Percentiles rank a stretch among this genome's conserved stretches.
phyloP scores from a whole-genome alignment of 1,140 invertebrate genomes.

The Bicyclus anynana region DNA sequence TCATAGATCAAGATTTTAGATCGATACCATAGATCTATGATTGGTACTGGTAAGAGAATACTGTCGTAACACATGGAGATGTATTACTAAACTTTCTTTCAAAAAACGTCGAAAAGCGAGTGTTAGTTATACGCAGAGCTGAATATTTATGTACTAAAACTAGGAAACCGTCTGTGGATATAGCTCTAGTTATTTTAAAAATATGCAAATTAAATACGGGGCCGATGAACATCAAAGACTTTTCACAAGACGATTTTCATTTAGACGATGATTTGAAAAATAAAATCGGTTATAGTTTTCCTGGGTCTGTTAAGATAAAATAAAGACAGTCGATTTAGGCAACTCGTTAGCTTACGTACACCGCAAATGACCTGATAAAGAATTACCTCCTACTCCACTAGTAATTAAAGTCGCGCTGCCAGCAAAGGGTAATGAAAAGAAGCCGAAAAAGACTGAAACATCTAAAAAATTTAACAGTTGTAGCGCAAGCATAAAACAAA shows the following conservation, averaged over 20 bases:
- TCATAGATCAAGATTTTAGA: too few relatives aligned
- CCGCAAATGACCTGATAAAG: slow-evolving; percentile 44
- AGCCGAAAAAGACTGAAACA: slow-evolving; percentile 9
- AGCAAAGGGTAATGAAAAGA: neutral
- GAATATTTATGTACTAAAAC: slow-evolving; percentile 28
- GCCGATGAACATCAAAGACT: slow-evolving; percentile 31
- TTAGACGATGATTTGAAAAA: slow-evolving; percentile 34
- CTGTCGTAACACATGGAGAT: slow-evolving; percentile 33
- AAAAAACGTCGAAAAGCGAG: slow-evolving; percentile 31
- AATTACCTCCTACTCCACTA: slow-evolving; percentile 41
- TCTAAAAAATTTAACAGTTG: neutral
- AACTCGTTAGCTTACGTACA: slow-evolving; percentile 33
- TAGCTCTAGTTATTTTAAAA: slow-evolving; percentile 29
- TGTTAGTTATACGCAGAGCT: slow-evolving; percentile 37
- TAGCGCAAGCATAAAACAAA: too few relatives aligned
- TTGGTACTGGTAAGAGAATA: slow-evolving; percentile 33
- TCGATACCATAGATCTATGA: slow-evolving; percentile 28
- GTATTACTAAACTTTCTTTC: slow-evolving; percentile 29
- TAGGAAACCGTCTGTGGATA: slow-evolving; percentile 31
- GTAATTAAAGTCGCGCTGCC: slow-evolving; percentile 1
- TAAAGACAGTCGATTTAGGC: slow-evolving; percentile 29
- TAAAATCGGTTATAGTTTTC: slow-evolving; percentile 22
- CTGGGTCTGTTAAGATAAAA: slow-evolving; percentile 24
- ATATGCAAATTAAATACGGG: slow-evolving; percentile 26
- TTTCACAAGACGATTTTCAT: slow-evolving; percentile 17